Conservation (phyloP, 2,888 invertebrate genomes). For the Podotricha telesiphe region DNA sequence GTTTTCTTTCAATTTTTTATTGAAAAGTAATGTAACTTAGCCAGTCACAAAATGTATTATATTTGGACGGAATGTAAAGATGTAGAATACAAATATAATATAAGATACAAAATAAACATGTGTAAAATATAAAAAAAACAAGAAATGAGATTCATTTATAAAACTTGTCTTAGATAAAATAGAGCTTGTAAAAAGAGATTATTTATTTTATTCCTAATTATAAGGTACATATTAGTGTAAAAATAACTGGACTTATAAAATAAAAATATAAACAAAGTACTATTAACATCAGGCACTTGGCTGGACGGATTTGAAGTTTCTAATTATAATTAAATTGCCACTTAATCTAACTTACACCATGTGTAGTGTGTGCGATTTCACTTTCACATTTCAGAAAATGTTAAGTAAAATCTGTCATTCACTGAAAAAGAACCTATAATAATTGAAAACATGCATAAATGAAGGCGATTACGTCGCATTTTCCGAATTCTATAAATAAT, state of each 20-base stretch:
- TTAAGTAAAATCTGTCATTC: not conserved
- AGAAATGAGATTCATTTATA: slow-evolving; percentile 42
- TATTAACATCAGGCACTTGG: slow-evolving; percentile 33
- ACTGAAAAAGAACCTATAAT: too few species aligned
- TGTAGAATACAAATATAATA: not conserved
- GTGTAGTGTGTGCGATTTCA: too few species aligned
- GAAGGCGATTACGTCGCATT: too few species aligned
- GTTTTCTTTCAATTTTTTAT: slow-evolving; percentile 25
- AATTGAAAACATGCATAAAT: too few species aligned
- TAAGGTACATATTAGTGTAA: not conserved
- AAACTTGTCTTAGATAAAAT: not conserved
- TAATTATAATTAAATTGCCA: not conserved
- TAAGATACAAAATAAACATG: not conserved
- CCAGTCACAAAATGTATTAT: not conserved
- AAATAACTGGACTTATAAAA: not conserved
- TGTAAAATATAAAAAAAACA: not conserved
- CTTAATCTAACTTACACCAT: not conserved
- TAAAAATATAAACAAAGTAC: slow-evolving; percentile 16
- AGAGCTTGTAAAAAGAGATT: not conserved
- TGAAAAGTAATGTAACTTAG: slow-evolving; percentile 5
- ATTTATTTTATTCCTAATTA: not conserved
- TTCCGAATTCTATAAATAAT: too few species aligned
- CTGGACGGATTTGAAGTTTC: slow-evolving; percentile 33
- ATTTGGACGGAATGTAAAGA: slow-evolving; percentile 12
- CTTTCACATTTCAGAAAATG: too few species aligned